These are phyloP conservation scores for Percina caprodes DNA, from an alignment of 2,113 vertebrate genomes.

Conservation along the genomic window DNA sequence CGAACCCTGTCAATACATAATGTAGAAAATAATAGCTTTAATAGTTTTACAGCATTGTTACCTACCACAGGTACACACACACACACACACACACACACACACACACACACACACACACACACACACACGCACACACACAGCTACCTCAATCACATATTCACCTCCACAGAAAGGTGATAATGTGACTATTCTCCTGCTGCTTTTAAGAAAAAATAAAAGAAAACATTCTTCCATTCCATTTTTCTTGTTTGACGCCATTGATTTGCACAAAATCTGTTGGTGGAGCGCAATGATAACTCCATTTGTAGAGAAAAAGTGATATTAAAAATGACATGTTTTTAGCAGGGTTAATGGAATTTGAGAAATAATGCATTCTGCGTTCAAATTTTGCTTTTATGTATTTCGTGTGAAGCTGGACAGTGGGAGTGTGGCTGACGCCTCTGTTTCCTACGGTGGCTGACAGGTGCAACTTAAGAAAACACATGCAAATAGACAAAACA, in stretches of 20 bases:
- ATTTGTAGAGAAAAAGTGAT: background rate
- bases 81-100: conserved; percentile 8
- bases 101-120: background rate
- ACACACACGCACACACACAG: background rate
- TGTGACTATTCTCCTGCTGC: conserved; percentile 6
- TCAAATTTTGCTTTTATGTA: conserved; percentile 24
- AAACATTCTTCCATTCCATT: background rate
- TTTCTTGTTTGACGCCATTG: background rate
- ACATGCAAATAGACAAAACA: too few relatives aligned
- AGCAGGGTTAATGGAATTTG: conserved; percentile 31
- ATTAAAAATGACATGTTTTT: conserved; percentile 22
- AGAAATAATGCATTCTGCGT: conserved; percentile 22
- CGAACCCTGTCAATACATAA: background rate
- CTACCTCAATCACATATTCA: background rate
- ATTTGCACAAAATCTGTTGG: background rate
- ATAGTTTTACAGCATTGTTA: conserved; percentile 3
- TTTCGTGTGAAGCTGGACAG: conserved; percentile 16
- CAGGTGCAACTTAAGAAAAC: too few relatives aligned
- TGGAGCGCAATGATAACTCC: background rate
- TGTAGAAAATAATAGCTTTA: background rate
- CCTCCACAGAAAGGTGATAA: background rate
- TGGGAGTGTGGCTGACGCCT: background rate
- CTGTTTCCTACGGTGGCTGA: background rate
- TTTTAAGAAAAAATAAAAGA: background rate
- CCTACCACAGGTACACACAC: background rate